Base-by-base conservation (phyloP, 2,113 vertebrate genomes). In the Apteryx mantelli region DNA sequence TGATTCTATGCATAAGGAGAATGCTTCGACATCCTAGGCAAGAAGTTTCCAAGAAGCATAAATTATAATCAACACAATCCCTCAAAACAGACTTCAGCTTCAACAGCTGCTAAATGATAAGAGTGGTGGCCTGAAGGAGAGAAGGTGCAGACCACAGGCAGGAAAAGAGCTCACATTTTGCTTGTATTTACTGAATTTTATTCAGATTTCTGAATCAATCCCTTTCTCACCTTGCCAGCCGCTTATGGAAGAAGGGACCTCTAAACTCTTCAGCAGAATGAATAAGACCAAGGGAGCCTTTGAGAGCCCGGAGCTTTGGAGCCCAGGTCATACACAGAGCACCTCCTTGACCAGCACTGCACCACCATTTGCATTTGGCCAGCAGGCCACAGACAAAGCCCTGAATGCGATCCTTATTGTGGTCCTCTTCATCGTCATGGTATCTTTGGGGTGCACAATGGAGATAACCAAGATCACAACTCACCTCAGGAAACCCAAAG, bases 361-460 rank as follows among this genome's bases (percentile, higher is more conserved):
- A 52, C 75, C 66, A 70, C 97, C 96, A 0, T 53, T 96, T 38
- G 86, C 97, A 58, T 95, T 91, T 1, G 50, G 93, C 82, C 88
- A 95, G 52, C 85, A 94, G 24, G 64, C 96, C 58, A 89, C 84
- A 0, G 98, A 99, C 97, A 89, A 79, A 91, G 94, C 93, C 5
- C 93, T 99, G 30, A 98, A 95, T 11, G 7, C 70, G 48, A 70
- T 98, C 55, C 85, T 95, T 78, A 42, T 98, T 2, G 0, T 97
- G 58, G 97, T 98, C 89, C 95, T 99, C 69, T 96, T 98, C 2
- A 2, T 98, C 78, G 90, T 98, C 52, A 98, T 98, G 98, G 90
- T 98, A 30, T 98, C 98, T 1, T 93, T 99, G 13, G 99, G 99
- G 40, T 99, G 98, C 81, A 99, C 97, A 0, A 98, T 99, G 99